Evolutionary conservation across 1,140 invertebrate species (phyloP), one percentile per base, ranked within the genome.

Genomic region (Lerema accius): DNA sequence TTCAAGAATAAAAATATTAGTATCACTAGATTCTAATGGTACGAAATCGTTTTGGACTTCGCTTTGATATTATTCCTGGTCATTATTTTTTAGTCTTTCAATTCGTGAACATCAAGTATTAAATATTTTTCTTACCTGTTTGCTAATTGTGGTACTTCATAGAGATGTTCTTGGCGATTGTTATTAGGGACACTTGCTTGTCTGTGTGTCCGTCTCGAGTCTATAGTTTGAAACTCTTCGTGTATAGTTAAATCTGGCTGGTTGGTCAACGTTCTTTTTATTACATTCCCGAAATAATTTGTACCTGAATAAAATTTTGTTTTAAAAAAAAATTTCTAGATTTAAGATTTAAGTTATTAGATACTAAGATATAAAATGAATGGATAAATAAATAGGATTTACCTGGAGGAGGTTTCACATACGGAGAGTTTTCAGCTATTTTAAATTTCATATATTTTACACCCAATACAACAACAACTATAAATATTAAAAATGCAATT

Each of bases 401-500:
- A 88, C 87, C 85, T 69, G 84, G 76, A 15, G 84, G 77, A 16
- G 87, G 84, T 71, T 90, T 90, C 0, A 72, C 83, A n/a, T 90
- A 90, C 0, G 86, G 83, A 3, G 87, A 90, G 59, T 77, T 82
- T 67, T 89, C 86, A 9, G 76, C 69, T 67, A 89, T 80, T 70
- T 83, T 89, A 50, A 90, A 72, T 56, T 90, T 90, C 78, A 90
- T 83, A 55, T 90, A 90, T 63, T 90, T 90, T 15, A 90, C 80
- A 14, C 84, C 84, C 67, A 90, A 68, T 59, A 90, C 56, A 49
- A 83, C 80, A 65, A 89, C 76, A 37, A 89, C 78, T 16, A 90
- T 67, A 62, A 90, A 87, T 73, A 90, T 85, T 0, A 90, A 66
- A 56, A 87, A 85, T 1, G 87, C 82, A 56, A 89, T 82, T 46